These are phyloP conservation scores for Bellardia pandia DNA, from an alignment of 2,888 invertebrate genomes.

Conservation along the genomic window DNA sequence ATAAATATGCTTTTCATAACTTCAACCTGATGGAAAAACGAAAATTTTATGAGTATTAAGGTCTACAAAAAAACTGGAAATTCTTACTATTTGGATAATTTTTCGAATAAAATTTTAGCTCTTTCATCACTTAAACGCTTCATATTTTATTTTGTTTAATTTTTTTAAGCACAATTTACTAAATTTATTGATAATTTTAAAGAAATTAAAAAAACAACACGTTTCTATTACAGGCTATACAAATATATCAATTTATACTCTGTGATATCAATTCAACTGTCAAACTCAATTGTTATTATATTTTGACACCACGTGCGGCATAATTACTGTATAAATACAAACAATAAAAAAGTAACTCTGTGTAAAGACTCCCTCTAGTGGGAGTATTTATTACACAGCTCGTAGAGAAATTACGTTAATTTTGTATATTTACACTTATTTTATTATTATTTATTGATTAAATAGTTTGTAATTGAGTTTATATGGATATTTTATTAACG, in stretches of 20 bases:
- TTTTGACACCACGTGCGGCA: constrained; percentile 70
- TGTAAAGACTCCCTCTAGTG: constrained; percentile 5
- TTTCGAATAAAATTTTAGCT: constrained; percentile 94
- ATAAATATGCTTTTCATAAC: no score
- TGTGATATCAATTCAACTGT: constrained; percentile 46
- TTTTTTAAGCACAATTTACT: background rate
- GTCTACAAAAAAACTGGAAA: constrained; percentile 74
- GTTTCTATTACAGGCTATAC: constrained; percentile 7
- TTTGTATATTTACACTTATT: background rate
- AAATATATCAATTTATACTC: no score
- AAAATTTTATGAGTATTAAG: background rate
- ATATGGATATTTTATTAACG: background rate
- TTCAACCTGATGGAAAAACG: constrained; percentile 86
- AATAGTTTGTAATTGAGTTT: background rate
- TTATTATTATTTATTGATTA: background rate
- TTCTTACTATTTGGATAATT: constrained; percentile 96
- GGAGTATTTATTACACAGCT: background rate
- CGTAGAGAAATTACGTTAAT: background rate
- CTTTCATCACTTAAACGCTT: constrained; percentile 94
- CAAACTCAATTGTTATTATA: constrained; percentile 51
- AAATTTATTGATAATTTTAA: constrained; percentile 20
- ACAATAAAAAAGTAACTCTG: background rate
- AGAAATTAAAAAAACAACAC: constrained; percentile 14
- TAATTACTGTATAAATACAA: constrained; percentile 54
- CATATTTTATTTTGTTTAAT: constrained; percentile 85